Percentiles rank a stretch among this genome's conserved stretches.
Evolutionary conservation across 2,797 vertebrate genomes (phyloP).

Genomic region (Oceanodroma leucorhoa): DNA sequence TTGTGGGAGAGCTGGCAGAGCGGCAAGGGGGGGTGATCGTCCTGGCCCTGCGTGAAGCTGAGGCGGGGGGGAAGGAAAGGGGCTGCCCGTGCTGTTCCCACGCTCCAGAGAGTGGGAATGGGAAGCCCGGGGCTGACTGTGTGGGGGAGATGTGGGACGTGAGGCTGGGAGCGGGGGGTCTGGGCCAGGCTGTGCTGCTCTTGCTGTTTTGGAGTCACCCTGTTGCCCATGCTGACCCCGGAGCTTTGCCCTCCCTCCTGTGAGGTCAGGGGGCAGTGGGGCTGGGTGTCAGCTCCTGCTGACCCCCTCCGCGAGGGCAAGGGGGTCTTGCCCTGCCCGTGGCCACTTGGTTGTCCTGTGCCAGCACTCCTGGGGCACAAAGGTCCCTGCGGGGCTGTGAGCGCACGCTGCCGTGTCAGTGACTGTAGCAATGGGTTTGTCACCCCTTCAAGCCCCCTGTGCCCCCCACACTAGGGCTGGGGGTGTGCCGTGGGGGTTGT

Average conservation of each 20-base stretch:
- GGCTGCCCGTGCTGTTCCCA: not conserved
- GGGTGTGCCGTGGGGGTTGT: fast-evolving
- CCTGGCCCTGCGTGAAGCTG: no score
- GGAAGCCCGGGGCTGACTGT: not conserved
- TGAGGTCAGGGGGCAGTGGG: fast-evolving
- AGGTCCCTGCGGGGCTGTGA: not conserved
- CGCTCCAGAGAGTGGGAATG: fast-evolving
- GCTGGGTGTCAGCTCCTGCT: not conserved
- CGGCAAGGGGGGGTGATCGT: fast-evolving
- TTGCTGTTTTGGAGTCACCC: not conserved
- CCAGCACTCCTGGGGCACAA: not conserved
- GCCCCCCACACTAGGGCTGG: fast-evolving
- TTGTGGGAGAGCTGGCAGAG: not conserved
- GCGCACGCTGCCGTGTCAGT: fast-evolving
- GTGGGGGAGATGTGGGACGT: fast-evolving
- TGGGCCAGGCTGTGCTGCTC: not conserved
- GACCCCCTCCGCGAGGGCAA: not conserved
- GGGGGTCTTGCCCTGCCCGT: not conserved
- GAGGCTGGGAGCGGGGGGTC: not conserved
- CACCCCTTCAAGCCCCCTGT: not conserved
- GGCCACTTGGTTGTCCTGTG: not conserved
- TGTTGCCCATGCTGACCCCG: fast-evolving
- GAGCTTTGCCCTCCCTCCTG: not conserved
- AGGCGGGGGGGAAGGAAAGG: not conserved
- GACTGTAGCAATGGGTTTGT: not conserved